Conservation (phyloP, 1,140 invertebrate genomes). For the Hylaeus anthracinus region DNA sequence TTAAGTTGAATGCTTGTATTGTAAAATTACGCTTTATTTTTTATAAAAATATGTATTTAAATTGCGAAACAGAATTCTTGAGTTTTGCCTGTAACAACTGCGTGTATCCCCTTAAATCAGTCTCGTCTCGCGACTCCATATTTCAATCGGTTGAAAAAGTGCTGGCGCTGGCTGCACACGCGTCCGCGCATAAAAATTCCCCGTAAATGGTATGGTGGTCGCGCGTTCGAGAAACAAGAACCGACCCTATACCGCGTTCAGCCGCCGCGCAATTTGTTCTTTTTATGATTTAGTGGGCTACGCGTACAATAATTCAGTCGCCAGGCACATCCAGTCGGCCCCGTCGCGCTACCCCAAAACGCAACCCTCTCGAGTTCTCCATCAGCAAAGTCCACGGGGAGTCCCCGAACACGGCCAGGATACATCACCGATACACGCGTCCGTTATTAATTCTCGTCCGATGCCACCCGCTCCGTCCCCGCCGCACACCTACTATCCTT, state of each 20-base stretch:
- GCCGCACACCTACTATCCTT: slow-evolving; percentile 6
- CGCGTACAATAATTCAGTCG: slow-evolving; percentile 73
- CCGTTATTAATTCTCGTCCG: slow-evolving; percentile 71
- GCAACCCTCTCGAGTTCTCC: slow-evolving; percentile 62
- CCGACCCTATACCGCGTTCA: not conserved
- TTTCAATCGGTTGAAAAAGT: slow-evolving; percentile 73
- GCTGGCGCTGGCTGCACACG: slow-evolving; percentile 28
- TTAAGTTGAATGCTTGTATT: too few species aligned
- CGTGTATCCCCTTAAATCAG: slow-evolving; percentile 40
- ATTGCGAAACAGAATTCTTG: too few species aligned
- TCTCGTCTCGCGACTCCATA: slow-evolving; percentile 62
- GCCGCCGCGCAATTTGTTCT: slow-evolving; percentile 71
- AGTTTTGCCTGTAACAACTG: too few species aligned
- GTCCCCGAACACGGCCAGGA: slow-evolving; percentile 47
- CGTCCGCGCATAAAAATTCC: slow-evolving; percentile 7
- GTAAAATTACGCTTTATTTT: too few species aligned
- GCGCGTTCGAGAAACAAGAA: not conserved
- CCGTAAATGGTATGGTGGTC: not conserved
- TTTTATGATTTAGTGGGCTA: slow-evolving; percentile 74
- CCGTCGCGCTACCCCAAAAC: not conserved
- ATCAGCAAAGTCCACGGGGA: slow-evolving; percentile 70
- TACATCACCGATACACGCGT: slow-evolving; percentile 62
- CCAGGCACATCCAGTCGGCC: slow-evolving; percentile 47
- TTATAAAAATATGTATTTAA: too few species aligned
- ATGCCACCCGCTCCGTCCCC: slow-evolving; percentile 12